Percentiles rank a stretch among this genome's conserved stretches.
Conservation (phyloP, 2,888 invertebrate species). For the Stenotaenia linearis region DNA sequence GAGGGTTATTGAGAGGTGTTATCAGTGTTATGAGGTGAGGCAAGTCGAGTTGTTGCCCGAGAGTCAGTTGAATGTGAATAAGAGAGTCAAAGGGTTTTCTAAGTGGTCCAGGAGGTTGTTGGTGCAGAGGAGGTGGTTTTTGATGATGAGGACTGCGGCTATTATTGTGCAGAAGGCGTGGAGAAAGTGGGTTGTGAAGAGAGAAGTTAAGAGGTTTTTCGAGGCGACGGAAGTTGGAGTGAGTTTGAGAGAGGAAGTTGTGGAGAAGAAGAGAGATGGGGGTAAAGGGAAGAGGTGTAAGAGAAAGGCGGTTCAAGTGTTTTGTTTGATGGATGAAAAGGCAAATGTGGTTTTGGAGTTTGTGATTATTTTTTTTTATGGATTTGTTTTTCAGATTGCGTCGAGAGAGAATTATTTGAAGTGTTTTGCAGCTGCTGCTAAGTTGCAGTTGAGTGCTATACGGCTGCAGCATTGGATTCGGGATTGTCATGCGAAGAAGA, state of each 20-base stretch:
- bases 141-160: neutral
- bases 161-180: neutral
- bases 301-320: neutral
- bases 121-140: neutral
- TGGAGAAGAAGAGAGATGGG: neutral
- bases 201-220: too few species aligned
- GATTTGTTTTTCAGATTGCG: neutral
- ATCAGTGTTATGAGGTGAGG: neutral
- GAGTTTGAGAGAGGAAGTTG: neutral
- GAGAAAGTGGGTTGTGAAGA: neutral
- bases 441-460: neutral
- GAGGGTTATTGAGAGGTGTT: neutral
- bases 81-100: neutral
- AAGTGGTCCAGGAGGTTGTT: neutral
- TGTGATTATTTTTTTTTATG: neutral
- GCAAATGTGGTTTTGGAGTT: neutral
- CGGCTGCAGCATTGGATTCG: neutral
- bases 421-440: neutral
- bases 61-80: neutral
- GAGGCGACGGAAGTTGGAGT: neutral
- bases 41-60: neutral
- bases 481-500: neutral
- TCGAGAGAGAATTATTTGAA: slow-evolving; percentile 2
- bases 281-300: neutral
- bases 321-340: neutral